Evolutionary conservation across 1,140 invertebrate species (phyloP).

Genomic region (Dryas iulia): DNA sequence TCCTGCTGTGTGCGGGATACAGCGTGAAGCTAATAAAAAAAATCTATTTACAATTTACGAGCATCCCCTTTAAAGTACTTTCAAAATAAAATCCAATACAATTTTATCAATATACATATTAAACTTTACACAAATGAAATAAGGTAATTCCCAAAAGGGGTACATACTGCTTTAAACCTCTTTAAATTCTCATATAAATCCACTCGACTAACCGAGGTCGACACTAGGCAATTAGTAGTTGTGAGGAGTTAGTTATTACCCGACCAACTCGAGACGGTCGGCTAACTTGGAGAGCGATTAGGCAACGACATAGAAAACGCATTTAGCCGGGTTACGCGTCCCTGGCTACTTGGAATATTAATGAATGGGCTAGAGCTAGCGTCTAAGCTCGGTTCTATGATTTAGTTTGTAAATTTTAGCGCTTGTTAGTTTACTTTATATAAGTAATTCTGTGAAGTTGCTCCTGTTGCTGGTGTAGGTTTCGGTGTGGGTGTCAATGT

Average conservation of each 20-base stretch:
- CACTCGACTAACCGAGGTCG: constrained; percentile 41
- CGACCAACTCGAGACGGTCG: constrained; percentile 45
- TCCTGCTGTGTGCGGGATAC: too few species aligned
- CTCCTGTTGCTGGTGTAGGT: background rate
- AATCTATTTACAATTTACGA: too few species aligned
- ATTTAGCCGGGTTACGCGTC: constrained; percentile 56
- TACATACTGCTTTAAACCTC: constrained; percentile 2
- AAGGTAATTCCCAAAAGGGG: background rate
- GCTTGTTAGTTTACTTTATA: constrained; percentile 25
- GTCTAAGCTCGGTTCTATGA: constrained; percentile 31
- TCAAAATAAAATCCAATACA: too few species aligned
- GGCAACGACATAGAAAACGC: constrained; percentile 62
- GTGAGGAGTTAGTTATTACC: constrained; percentile 62
- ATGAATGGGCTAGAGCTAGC: constrained; percentile 47
- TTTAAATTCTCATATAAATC: constrained; percentile 29
- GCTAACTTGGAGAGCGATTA: constrained; percentile 49
- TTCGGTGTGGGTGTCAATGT: background rate
- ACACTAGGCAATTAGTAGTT: constrained; percentile 71
- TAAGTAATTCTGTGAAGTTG: constrained; percentile 25
- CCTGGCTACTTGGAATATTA: constrained; percentile 60
- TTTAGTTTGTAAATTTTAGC: constrained; percentile 41
- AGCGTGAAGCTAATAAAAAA: too few species aligned
- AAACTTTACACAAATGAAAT: too few species aligned
- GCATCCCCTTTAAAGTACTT: too few species aligned
- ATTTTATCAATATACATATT: too few species aligned